Conservation (phyloP, 2,888 invertebrate species). For the Augiades crinisus region DNA sequence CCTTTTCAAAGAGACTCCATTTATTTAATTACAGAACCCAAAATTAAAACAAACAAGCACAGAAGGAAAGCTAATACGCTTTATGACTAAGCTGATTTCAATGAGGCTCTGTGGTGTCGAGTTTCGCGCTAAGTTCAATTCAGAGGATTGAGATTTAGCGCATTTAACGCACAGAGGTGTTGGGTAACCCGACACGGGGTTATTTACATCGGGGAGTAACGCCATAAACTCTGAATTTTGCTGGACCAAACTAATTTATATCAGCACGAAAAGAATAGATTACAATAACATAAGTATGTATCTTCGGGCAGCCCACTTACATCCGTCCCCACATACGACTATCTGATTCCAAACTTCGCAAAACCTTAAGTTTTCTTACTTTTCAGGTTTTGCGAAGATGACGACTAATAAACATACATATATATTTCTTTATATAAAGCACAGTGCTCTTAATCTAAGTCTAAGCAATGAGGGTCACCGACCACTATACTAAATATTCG, state of each 20-base stretch:
- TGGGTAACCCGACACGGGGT: slow-evolving; percentile 29
- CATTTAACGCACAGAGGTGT: slow-evolving; percentile 31
- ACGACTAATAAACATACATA: no score
- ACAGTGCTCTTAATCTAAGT: no score
- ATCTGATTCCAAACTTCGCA: no score
- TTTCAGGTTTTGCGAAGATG: no score
- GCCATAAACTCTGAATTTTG: not conserved
- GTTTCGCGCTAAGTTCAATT: slow-evolving; percentile 26
- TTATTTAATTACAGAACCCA: slow-evolving; percentile 25
- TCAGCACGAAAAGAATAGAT: no score
- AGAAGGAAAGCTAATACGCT: slow-evolving; percentile 27
- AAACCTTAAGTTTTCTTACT: no score
- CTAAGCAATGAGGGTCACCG: no score
- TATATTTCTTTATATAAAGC: no score
- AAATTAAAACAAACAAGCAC: slow-evolving; percentile 23
- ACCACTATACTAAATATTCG: not conserved
- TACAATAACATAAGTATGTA: no score
- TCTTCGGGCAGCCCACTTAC: no score
- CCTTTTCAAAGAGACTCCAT: slow-evolving; percentile 23
- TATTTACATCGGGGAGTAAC: slow-evolving; percentile 15
- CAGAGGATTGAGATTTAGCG: slow-evolving; percentile 28
- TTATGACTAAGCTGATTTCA: slow-evolving; percentile 27
- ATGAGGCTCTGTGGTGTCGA: slow-evolving; percentile 26
- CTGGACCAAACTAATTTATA: not conserved
- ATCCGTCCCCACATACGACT: no score